phyloP scores from a whole-genome alignment of 2,888 invertebrate species.

The Perizoma flavofasciatum region DNA sequence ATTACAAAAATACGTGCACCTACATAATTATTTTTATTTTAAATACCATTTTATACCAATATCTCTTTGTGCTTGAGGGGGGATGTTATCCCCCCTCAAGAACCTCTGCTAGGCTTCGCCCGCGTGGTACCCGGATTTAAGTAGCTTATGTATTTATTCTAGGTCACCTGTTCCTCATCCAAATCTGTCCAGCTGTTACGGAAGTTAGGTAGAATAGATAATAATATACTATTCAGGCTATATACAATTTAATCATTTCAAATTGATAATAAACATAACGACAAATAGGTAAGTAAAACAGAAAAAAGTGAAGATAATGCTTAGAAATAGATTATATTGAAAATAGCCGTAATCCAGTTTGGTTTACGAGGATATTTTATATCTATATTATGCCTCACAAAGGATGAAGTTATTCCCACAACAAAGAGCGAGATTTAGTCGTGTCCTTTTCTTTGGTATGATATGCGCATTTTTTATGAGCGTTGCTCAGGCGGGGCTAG shows the following conservation, averaged over 20 bases:
- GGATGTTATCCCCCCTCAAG: too few relatives aligned
- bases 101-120: too few relatives aligned
- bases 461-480: slow-evolving; percentile 74
- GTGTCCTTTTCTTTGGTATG: slow-evolving; percentile 60
- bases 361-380: slow-evolving; percentile 55
- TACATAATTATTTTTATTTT: slow-evolving; percentile 64
- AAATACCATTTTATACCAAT: slow-evolving; percentile 42
- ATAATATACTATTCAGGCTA: too few relatives aligned
- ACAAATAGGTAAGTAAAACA: too few relatives aligned
- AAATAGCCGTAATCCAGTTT: slow-evolving; percentile 44
- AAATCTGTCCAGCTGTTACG: too few relatives aligned
- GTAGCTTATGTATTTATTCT: too few relatives aligned
- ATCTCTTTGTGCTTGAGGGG: background rate
- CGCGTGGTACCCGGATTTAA: too few relatives aligned
- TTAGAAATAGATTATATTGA: slow-evolving; percentile 31
- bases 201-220: too few relatives aligned
- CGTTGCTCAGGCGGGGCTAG: slow-evolving; percentile 42
- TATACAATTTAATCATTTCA: too few relatives aligned
- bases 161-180: too few relatives aligned
- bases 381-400: slow-evolving; percentile 65
- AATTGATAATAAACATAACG: too few relatives aligned
- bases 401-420: slow-evolving; percentile 52
- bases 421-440: slow-evolving; percentile 73
- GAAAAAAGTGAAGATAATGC: too few relatives aligned
- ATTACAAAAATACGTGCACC: slow-evolving; percentile 58